Percentiles rank a stretch among this genome's conserved stretches.
These are phyloP conservation scores for Drosophila kohkoa DNA, from an alignment of 1,140 invertebrate species.

Conservation along the genomic window DNA sequence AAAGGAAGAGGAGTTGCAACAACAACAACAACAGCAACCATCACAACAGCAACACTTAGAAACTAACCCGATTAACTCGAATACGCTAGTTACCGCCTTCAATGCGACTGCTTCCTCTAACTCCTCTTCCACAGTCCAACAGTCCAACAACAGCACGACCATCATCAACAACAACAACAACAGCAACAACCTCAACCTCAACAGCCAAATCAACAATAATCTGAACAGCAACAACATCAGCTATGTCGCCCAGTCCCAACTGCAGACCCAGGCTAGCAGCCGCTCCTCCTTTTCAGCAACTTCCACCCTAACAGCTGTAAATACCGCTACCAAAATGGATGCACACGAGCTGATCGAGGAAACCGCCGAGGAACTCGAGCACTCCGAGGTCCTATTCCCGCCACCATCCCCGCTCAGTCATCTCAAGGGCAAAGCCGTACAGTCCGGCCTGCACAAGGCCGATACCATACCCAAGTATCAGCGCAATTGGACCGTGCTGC, in stretches of 20 bases:
- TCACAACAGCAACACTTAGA: slow-evolving; percentile 30
- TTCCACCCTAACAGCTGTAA: slow-evolving; percentile 34
- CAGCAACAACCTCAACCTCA: slow-evolving; percentile 27
- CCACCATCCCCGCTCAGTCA: slow-evolving; percentile 83
- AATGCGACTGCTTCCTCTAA: slow-evolving; percentile 75
- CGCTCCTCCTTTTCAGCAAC: slow-evolving; percentile 38
- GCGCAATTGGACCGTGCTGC: slow-evolving; percentile 86
- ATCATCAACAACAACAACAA: not conserved
- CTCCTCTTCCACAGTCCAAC: slow-evolving; percentile 82
- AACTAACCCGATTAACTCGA: slow-evolving; percentile 49
- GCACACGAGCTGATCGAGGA: slow-evolving; percentile 75
- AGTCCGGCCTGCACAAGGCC: slow-evolving; percentile 86
- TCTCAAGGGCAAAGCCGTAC: slow-evolving; percentile 75
- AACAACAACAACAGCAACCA: slow-evolving; percentile 25
- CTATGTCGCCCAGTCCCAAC: slow-evolving; percentile 33
- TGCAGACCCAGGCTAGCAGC: slow-evolving; percentile 31
- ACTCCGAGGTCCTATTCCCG: slow-evolving; percentile 75
- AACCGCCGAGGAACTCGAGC: slow-evolving; percentile 76
- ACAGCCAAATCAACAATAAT: not conserved
- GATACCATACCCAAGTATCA: slow-evolving; percentile 87
- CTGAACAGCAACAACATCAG: slow-evolving; percentile 27
- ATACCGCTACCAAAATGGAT: slow-evolving; percentile 58
- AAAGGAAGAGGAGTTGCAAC: slow-evolving; percentile 75
- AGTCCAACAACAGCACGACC: slow-evolving; percentile 45
- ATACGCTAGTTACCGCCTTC: slow-evolving; percentile 56